phyloP scores from a whole-genome alignment of 2,113 vertebrate genomes.

The Tamias sibiricus region DNA sequence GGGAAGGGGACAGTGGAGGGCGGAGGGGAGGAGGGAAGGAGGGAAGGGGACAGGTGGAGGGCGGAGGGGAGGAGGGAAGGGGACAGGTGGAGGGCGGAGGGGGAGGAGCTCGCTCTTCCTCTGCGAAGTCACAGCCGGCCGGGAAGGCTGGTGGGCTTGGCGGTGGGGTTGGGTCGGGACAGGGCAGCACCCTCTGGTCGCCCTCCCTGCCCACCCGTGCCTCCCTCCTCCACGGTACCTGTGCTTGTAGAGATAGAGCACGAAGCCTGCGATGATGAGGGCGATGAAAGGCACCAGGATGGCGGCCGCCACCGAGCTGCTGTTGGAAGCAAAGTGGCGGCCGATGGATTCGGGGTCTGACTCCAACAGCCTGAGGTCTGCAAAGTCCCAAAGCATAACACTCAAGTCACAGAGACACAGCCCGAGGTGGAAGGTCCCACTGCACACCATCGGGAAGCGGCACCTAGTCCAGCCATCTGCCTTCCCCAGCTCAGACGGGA shows the following conservation, averaged over 20 bases:
- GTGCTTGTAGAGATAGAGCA: slow-evolving; percentile 99
- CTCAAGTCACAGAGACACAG: neutral
- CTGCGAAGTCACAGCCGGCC: neutral
- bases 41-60: too few species aligned
- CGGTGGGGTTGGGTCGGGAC: neutral
- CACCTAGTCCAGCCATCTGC: fast-evolving
- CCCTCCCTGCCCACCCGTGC: fast-evolving
- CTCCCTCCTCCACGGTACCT: slow-evolving; percentile 86
- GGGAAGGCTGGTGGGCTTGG: too few species aligned
- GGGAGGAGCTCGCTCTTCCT: neutral
- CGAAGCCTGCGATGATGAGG: slow-evolving; percentile 99
- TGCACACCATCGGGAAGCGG: too few species aligned
- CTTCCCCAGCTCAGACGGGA: neutral
- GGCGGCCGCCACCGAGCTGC: slow-evolving; percentile 98
- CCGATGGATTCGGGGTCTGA: slow-evolving; percentile 90
- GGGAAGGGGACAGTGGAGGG: too few species aligned
- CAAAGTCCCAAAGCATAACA: slow-evolving; percentile 56
- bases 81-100: too few species aligned
- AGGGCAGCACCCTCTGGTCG: fast-evolving
- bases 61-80: too few species aligned
- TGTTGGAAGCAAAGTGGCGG: slow-evolving; percentile 97
- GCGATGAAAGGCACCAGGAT: slow-evolving; percentile 99
- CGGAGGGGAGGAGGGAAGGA: too few species aligned
- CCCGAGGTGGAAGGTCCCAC: fast-evolving
- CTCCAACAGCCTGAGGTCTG: slow-evolving; percentile 90